Evolutionary conservation across 1,140 invertebrate genomes (phyloP).

Genomic region (Adoxophyes honmai): DNA sequence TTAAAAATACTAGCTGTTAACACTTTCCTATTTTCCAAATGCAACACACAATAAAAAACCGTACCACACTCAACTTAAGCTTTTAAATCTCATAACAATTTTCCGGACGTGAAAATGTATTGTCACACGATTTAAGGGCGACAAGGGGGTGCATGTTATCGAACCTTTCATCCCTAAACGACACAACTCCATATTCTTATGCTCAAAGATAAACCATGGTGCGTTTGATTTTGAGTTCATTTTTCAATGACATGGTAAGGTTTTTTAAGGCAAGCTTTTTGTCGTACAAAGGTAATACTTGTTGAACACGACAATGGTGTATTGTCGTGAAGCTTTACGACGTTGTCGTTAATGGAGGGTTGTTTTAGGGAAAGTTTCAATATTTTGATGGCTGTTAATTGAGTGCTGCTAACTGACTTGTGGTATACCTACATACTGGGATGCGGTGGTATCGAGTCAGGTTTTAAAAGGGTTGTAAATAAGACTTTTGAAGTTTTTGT

Average conservation of each 20-base stretch:
- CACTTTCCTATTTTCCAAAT: neutral
- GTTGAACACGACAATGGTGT: slow-evolving; percentile 2
- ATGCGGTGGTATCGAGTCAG: no score
- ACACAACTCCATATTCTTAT: neutral
- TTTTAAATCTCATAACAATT: neutral
- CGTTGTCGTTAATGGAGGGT: neutral
- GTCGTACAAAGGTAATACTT: neutral
- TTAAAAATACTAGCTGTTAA: neutral
- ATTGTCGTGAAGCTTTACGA: slow-evolving; percentile 1
- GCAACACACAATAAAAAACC: neutral
- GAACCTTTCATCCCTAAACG: neutral
- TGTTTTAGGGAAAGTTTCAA: neutral
- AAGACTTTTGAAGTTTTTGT: no score
- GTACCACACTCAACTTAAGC: neutral
- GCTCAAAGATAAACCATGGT: neutral
- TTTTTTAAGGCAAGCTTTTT: neutral
- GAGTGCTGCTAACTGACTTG: neutral
- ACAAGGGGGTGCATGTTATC: slow-evolving; percentile 48
- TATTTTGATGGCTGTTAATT: slow-evolving; percentile 2
- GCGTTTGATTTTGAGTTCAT: neutral
- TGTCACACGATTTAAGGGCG: slow-evolving; percentile 28
- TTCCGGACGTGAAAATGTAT: slow-evolving; percentile 1
- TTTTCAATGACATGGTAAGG: neutral
- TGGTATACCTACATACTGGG: no score
- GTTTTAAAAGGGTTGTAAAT: no score